A percentile compares a stretch with the other conserved stretches of the same genome.
Conservation (phyloP, 2,888 invertebrate species). For the Tanytarsus gracilentus region DNA sequence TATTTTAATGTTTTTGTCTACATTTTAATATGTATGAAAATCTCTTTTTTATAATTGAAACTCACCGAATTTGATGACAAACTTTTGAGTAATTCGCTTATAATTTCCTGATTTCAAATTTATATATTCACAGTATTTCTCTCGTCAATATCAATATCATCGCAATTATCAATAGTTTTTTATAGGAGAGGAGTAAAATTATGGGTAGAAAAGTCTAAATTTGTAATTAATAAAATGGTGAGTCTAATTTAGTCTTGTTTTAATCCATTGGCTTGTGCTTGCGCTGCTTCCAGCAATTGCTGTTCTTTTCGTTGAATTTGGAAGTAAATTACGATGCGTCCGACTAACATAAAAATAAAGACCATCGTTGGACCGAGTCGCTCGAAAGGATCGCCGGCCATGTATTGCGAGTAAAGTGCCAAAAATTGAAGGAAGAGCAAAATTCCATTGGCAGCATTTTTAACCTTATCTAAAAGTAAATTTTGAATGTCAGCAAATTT, state of each 20-base stretch:
- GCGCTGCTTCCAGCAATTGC: constrained; percentile 38
- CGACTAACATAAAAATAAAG: constrained; percentile 86
- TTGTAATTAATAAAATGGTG: background rate
- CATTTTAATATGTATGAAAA: too few relatives aligned
- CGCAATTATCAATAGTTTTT: background rate
- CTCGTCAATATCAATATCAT: background rate
- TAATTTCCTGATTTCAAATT: background rate
- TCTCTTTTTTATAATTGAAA: background rate
- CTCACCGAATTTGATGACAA: too few relatives aligned
- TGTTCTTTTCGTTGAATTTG: constrained; percentile 45
- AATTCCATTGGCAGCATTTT: constrained; percentile 79
- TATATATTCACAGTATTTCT: background rate
- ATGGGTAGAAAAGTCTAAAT: background rate
- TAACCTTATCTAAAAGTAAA: constrained; percentile 63
- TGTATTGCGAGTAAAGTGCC: constrained; percentile 86
- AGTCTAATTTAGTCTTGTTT: constrained; percentile 50
- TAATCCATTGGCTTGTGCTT: constrained; percentile 52
- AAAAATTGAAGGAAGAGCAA: constrained; percentile 75
- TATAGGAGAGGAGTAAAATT: background rate
- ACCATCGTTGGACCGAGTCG: constrained; percentile 82
- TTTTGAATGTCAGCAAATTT: background rate
- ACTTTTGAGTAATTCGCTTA: background rate
- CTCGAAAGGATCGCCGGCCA: constrained; percentile 87
- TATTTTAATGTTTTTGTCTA: too few relatives aligned
- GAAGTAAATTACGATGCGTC: constrained; percentile 76